phyloP scores from a whole-genome alignment of 1,140 invertebrate species.

The Bursaphelenchus mucronatus region DNA sequence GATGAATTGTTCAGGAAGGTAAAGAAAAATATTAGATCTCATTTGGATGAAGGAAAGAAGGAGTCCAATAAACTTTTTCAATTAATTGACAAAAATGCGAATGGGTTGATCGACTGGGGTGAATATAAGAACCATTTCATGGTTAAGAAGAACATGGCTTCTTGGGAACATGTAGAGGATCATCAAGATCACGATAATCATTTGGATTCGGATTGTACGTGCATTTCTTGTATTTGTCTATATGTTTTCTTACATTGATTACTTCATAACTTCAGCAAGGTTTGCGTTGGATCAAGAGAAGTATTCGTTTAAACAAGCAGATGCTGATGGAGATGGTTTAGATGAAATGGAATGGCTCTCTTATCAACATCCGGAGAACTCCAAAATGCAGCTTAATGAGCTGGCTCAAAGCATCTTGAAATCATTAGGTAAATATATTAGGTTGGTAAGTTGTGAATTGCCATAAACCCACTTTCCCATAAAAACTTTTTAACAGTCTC shows the following conservation, averaged over 20 bases:
- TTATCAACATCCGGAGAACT: constrained; percentile 37
- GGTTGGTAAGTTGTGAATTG: too few relatives aligned
- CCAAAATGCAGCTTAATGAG: constrained; percentile 31
- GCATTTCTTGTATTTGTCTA: constrained; percentile 21
- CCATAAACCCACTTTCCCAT: too few relatives aligned
- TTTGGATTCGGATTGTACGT: constrained; percentile 25
- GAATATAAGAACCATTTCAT: constrained; percentile 41
- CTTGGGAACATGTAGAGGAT: constrained; percentile 32
- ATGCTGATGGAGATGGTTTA: constrained; percentile 34
- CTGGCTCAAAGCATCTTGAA: constrained; percentile 44
- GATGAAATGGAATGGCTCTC: constrained; percentile 42
- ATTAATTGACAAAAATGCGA: constrained; percentile 32
- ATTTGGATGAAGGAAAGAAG: constrained; percentile 34
- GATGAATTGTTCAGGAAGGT: constrained; percentile 70
- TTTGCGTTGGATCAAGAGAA: constrained; percentile 35
- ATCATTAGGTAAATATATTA: constrained; percentile 29
- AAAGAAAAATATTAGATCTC: constrained; percentile 17
- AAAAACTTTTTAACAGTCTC: too few relatives aligned
- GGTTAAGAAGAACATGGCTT: constrained; percentile 35
- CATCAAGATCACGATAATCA: constrained; percentile 37
- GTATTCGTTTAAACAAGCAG: constrained; percentile 29
- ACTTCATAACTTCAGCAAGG: constrained; percentile 6
- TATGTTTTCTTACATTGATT: background rate
- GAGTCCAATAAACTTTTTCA: constrained; percentile 31
- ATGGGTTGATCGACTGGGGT: constrained; percentile 36